Evolutionary conservation across 2,888 invertebrate species (phyloP), one percentile per base, ranked within the genome.

Genomic region (Myathropa florea): DNA sequence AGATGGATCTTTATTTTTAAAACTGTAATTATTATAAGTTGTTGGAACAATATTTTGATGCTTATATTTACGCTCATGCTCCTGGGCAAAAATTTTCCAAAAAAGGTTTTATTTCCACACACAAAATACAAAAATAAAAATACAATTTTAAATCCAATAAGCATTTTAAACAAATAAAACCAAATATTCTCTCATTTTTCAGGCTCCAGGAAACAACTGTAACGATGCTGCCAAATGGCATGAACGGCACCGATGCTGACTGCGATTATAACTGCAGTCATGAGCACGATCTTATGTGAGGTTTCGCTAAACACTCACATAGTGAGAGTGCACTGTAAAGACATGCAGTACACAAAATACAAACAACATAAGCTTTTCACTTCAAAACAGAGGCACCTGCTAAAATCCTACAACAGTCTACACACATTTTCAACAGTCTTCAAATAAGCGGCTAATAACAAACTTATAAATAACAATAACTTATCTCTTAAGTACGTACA

Each of bases 201-300:
- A 86, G 89, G 77, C 70, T 89, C 10, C 90, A 90, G 73, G 91
- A 91, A 80, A 92, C 92, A 79, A 91, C 91, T 36, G 90, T 91
- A 33, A 91, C 91, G 21, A 89, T 90, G 75, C 72, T 91, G 67
- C 91, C 91, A 28, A 91, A 91, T 79, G 90, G 90, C 0, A 84
- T 85, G 10, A 83, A 88, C 59, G 78, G 71, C 14, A 67, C 75
- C 10, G 89, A 89, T 59, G 89, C 73, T 28, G 88, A 83, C 14
- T 82, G 85, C 55, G 82, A 70, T 0, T 85, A 64, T 60, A 85
- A 72, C 30, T 85, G 60, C n/a, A 77, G 82, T 12, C 76, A 68
- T 3, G 85, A 82, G 0, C 65, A 59, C 18, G 80, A 59, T 24
- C 46, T 82, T 3, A 85, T 85, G 72, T 85, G 82, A 85, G 67